Conservation (phyloP, 2,797 vertebrate genomes). For the Holocentrus rufus region DNA sequence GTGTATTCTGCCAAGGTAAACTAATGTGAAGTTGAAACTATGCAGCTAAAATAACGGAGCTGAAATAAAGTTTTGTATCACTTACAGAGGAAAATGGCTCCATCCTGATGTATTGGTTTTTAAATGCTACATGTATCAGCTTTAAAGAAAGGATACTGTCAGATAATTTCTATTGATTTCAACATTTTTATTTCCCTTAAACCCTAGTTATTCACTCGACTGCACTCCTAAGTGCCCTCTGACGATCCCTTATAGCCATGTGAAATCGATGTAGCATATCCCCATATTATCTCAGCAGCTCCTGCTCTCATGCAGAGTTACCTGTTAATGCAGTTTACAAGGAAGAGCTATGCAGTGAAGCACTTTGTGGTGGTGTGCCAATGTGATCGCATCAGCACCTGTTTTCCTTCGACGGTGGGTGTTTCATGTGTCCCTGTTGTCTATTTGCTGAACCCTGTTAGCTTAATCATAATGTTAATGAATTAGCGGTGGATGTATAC, state of each 20-base stretch:
- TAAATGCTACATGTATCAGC: no score
- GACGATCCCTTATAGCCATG: constrained; percentile 14
- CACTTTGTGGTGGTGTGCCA: constrained; percentile 24
- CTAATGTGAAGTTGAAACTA: no score
- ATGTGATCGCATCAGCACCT: constrained; percentile 42
- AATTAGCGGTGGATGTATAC: not conserved
- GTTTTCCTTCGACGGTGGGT: constrained; percentile 23
- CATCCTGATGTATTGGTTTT: no score
- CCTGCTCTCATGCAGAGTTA: constrained; percentile 26
- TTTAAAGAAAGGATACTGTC: no score
- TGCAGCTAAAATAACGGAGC: no score
- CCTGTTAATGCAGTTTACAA: constrained; percentile 33
- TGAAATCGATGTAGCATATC: constrained; percentile 31
- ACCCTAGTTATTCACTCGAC: constrained; percentile 24
- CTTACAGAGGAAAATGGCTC: no score
- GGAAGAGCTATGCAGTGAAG: constrained; percentile 28
- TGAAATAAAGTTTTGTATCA: no score
- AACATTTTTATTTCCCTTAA: constrained; percentile 20
- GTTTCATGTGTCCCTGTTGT: constrained; percentile 2
- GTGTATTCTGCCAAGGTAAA: no score
- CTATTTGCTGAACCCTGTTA: not conserved
- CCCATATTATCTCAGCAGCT: not conserved
- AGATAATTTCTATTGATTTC: constrained; percentile 2
- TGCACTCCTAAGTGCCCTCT: constrained; percentile 12
- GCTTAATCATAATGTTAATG: constrained; percentile 15